These are phyloP conservation scores for Diaperis boleti DNA, from an alignment of 2,888 invertebrate species.

Conservation along the genomic window DNA sequence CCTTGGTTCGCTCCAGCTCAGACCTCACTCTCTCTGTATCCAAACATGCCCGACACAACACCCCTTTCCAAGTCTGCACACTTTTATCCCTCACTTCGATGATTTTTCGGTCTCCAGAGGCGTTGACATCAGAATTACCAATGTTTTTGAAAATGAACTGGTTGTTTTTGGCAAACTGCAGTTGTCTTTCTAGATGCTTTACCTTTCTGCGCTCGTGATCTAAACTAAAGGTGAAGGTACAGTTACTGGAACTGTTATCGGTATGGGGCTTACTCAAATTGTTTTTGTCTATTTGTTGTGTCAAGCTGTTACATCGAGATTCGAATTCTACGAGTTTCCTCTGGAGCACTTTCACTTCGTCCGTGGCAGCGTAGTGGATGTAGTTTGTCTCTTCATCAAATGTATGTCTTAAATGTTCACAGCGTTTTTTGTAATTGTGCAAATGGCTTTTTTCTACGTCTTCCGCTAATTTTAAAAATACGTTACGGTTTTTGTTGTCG, in stretches of 20 bases:
- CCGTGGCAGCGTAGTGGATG: background rate
- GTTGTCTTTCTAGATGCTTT: conserved; percentile 56
- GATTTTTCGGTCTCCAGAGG: conserved; percentile 54
- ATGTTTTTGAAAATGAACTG: conserved; percentile 59
- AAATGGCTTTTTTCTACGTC: background rate
- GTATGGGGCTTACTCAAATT: background rate
- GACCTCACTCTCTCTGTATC: conserved; percentile 53
- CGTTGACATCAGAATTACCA: conserved; percentile 59
- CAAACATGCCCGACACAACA: conserved; percentile 53
- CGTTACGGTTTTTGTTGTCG: background rate
- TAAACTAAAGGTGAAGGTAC: conserved; percentile 49
- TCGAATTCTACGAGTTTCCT: background rate
- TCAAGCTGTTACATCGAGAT: background rate
- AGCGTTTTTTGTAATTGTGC: too few species aligned
- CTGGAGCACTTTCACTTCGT: background rate
- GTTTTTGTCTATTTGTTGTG: background rate
- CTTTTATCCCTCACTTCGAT: conserved; percentile 58
- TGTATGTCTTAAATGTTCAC: background rate
- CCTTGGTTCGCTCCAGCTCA: conserved; percentile 48
- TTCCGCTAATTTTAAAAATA: background rate
- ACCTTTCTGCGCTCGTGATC: conserved; percentile 52
- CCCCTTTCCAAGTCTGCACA: conserved; percentile 58
- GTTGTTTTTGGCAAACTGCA: conserved; percentile 60
- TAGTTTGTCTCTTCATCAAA: background rate
- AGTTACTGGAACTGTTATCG: background rate